A percentile compares a stretch with the other conserved stretches of the same genome.
Conservation (phyloP, 2,888 invertebrate species). For the Exocentrus adspersus region DNA sequence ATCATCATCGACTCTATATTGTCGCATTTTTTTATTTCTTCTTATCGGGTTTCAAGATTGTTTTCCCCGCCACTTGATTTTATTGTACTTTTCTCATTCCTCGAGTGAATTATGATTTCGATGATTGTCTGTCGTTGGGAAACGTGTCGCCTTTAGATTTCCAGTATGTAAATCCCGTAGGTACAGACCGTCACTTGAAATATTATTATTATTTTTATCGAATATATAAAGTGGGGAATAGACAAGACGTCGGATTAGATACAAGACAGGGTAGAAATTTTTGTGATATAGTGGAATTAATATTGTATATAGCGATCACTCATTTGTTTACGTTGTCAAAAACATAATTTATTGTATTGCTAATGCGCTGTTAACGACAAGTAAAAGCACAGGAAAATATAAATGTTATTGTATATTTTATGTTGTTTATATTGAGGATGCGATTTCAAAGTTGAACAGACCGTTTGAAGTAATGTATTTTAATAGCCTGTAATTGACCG, state of each 20-base stretch:
- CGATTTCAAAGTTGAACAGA: background rate
- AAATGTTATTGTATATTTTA: background rate
- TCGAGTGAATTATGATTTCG: constrained; percentile 21
- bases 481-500: background rate
- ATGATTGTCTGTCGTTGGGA: constrained; percentile 20
- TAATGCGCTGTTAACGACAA: no score
- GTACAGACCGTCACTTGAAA: background rate
- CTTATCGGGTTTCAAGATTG: constrained; percentile 18
- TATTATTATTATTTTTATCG: constrained; percentile 15
- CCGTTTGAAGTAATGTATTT: background rate
- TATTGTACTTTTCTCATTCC: constrained; percentile 24
- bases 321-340: no score
- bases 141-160: constrained; percentile 17
- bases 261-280: no score
- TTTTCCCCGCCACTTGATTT: constrained; percentile 24
- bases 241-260: background rate
- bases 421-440: background rate
- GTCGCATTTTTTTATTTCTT: constrained; percentile 17
- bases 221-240: background rate
- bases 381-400: background rate
- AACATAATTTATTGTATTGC: no score
- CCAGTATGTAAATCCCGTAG: constrained; percentile 9
- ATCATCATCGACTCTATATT: constrained; percentile 21
- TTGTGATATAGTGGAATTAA: no score
- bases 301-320: no score